Evolutionary conservation across 2,888 invertebrate genomes (phyloP), one percentile per base, ranked within the genome.

Genomic region (Emmelina monodactyla): DNA sequence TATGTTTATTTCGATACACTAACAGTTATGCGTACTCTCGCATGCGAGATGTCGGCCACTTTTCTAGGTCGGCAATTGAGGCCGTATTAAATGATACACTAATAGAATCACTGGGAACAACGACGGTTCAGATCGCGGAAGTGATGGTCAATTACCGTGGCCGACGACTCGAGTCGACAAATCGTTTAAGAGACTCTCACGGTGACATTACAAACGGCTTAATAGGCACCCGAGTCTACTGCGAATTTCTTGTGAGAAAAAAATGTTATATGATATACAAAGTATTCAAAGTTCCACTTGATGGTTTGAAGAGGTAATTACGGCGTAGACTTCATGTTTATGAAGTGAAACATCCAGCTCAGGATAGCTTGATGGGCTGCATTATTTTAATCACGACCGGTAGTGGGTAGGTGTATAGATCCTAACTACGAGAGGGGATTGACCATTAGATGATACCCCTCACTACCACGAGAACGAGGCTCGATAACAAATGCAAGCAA

Each of bases 11-110:
- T 58, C 67, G 56, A 68, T 65, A 62, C 61, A 58, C 65, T 60
- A 58, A 76, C 73, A 72, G 73, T 73, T 73, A 73, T 64, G 56
- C 66, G 60, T n/a, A n/a, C 69, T 75, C 71, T 73, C 71, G 70
- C 67, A 68, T 73, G 72, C 62, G 52, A 53, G 54, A 75, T 68
- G 73, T 73, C 66, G 78, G 72, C 66, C 71, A 67, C 51, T 60
- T 75, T 68, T 76, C 70, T 72, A 63, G 67, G 76, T 57, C 76
- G 66, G 62, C 62, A 61, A 67, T 66, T 64, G 60, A 59, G 55
- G 57, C 58, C 53, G 49, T 59, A 57, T 61, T 55, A 60, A 51
- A 60, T 62, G 55, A 63, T 62, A 58, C 47, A 51, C 56, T 64
- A 67, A 69, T 69, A 65, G 64, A 54, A 56, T 53, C 40, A 43